Percentiles rank a stretch among this genome's conserved stretches.
Conservation (phyloP, 2,113 vertebrate genomes). For the human region DNA sequence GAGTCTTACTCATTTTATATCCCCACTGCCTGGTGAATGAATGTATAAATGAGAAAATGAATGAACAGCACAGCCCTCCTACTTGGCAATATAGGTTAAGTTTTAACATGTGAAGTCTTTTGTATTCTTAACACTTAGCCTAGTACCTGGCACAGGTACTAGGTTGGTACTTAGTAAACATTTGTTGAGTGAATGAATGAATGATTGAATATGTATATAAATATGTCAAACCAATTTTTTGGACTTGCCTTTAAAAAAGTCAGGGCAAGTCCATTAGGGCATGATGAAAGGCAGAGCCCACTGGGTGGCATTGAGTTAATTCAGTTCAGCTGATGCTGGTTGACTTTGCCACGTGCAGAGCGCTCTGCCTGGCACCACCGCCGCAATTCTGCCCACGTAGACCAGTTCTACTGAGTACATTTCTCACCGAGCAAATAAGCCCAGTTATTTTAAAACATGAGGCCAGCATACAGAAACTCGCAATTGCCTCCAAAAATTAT, state of each 20-base stretch:
- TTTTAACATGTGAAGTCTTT: not conserved
- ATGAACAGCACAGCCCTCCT: not conserved
- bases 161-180: not conserved
- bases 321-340: not conserved
- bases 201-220: not conserved
- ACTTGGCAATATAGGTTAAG: not conserved
- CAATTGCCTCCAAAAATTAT: slow-evolving; percentile 50
- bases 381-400: not conserved
- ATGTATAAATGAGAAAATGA: not conserved
- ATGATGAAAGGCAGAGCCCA: fast-evolving
- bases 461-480: slow-evolving; percentile 4
- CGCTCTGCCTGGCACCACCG: fast-evolving
- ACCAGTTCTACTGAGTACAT: not conserved
- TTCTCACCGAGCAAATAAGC: slow-evolving; percentile 1
- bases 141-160: not conserved
- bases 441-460: slow-evolving; percentile 55
- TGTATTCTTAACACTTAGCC: not conserved
- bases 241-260: not conserved
- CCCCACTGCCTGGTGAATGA: not conserved
- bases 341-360: not conserved
- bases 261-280: not conserved
- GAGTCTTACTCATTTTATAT: not conserved
- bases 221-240: not conserved
- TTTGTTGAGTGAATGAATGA: not conserved
- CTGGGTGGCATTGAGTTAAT: too few species aligned